phyloP scores from a whole-genome alignment of 2,797 vertebrate genomes.

The Enteromius treurensis region DNA sequence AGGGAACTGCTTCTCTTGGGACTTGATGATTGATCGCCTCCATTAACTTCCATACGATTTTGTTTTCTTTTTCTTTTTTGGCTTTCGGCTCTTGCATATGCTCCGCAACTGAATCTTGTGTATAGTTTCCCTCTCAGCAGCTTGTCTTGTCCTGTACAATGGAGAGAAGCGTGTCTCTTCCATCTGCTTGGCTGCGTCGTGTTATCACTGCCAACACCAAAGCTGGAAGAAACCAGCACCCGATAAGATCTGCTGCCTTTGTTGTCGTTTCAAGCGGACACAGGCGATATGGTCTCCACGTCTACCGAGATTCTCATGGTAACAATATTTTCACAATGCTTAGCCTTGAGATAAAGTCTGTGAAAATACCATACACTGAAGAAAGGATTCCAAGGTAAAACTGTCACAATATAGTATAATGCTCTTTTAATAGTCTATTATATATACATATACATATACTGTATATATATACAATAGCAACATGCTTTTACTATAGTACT shows the following conservation, averaged over 20 bases:
- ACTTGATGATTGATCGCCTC: slow-evolving; percentile 68
- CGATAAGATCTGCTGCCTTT: slow-evolving; percentile 43
- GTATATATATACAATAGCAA: too few relatives aligned
- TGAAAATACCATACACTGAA: slow-evolving; percentile 2
- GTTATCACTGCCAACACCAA: slow-evolving; percentile 55
- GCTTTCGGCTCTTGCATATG: slow-evolving; percentile 59
- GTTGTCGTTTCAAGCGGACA: slow-evolving; percentile 34
- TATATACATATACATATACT: too few relatives aligned
- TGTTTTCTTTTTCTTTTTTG: slow-evolving; percentile 51
- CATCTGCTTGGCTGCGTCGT: slow-evolving; percentile 65
- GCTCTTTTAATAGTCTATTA: too few relatives aligned
- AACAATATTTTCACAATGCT: slow-evolving; percentile 17
- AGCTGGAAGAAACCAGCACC: slow-evolving; percentile 43
- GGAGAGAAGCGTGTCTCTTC: slow-evolving; percentile 56
- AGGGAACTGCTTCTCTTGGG: slow-evolving; percentile 60
- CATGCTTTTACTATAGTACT: too few relatives aligned
- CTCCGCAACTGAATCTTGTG: slow-evolving; percentile 50
- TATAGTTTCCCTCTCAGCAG: slow-evolving; percentile 57
- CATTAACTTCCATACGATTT: slow-evolving; percentile 59
- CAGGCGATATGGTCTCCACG: slow-evolving; percentile 5
- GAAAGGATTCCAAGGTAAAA: slow-evolving; percentile 14
- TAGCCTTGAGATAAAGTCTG: slow-evolving; percentile 9
- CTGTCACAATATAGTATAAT: background rate
- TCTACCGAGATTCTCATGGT: slow-evolving; percentile 14
- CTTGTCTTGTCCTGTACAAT: slow-evolving; percentile 52